Base-by-base conservation (phyloP, 2,888 invertebrate species). In the Gonocerus acuteangulatus region DNA sequence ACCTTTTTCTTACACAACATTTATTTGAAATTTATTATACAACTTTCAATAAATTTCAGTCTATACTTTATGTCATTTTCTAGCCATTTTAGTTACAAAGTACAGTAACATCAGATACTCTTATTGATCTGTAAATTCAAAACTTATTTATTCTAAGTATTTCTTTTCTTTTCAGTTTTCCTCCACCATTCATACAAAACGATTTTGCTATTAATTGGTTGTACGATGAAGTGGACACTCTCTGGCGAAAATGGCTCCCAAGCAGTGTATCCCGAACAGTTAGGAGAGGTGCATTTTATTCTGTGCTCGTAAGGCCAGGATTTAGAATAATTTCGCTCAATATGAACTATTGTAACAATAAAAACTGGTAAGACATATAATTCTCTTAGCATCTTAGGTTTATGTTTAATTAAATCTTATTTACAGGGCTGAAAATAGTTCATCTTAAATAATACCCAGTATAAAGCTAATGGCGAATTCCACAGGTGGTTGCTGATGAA, bases 301-400 rank as follows among this genome's bases (percentile, higher is more conserved):
- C 94, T 2, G 90, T 92, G 1, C 80, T 92, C 48, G 87, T 95
- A 6, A 82, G 89, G 36, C 91, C 92, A 0, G 93, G 93, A 16
- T 90, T 95, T 73, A 81, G 94, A 62, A 83, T 95, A 60, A 86
- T 95, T 66, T 95, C 95, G 0, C 79, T 95, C n/a, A 95, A 95
- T 72, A 94, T 91, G 86, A 95, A 95, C 76, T 94, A 91, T 75
- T 95, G 95, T 74, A 93, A 94, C 73, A 92, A 91, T 71, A 89
- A 89, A 72, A 95, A 95, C 76, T 95, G 94, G 95, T 69, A 58
- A 47, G 58, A 4, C 19, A 11, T 4, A 27, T 6, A 27, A 27
- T 9, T 27, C 9, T 9, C 9, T 6, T 9, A 27, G 13, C 13
- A 42, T 42, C 18, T 34, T 11, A 11, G 9, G n/a, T 34, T 34